A percentile compares a stretch with the other conserved stretches of the same genome.
Conservation (phyloP, 2,113 vertebrate species). For the Leptodactylus fuscus region DNA sequence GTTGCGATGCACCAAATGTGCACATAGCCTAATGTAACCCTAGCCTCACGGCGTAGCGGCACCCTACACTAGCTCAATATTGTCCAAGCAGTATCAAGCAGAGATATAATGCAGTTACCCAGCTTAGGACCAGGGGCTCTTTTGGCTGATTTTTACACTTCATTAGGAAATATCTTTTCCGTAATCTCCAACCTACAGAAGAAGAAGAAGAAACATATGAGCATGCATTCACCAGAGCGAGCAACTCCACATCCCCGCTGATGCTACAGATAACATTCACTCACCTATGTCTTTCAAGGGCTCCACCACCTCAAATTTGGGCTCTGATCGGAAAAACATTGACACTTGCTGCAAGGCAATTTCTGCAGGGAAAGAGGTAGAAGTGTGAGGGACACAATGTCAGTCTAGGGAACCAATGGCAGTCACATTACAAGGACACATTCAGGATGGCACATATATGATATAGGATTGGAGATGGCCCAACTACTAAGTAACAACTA, state of each 20-base stretch:
- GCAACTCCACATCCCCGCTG: slow-evolving; percentile 16
- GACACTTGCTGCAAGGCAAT: slow-evolving; percentile 97
- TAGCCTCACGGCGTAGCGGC: too few species aligned
- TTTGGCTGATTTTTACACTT: slow-evolving; percentile 95
- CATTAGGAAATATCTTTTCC: slow-evolving; percentile 95
- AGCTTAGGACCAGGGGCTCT: slow-evolving; percentile 91
- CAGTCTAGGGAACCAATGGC: too few species aligned
- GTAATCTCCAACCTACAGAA: slow-evolving; percentile 90
- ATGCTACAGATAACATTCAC: slow-evolving; percentile 47
- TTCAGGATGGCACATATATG: too few species aligned
- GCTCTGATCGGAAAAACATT: slow-evolving; percentile 98
- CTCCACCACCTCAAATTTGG: slow-evolving; percentile 95
- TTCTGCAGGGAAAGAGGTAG: slow-evolving; percentile 73
- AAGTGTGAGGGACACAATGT: neutral
- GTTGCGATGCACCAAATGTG: too few species aligned
- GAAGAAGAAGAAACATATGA: neutral
- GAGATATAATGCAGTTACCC: slow-evolving; percentile 81
- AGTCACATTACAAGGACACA: too few species aligned
- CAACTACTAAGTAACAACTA: too few species aligned
- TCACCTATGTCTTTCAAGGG: slow-evolving; percentile 94
- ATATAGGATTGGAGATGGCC: too few species aligned
- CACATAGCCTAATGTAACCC: too few species aligned
- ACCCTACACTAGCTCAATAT: too few species aligned
- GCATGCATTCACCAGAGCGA: slow-evolving; percentile 30
- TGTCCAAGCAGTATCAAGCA: too few species aligned